Evolutionary conservation across 2,888 invertebrate species (phyloP).

Genomic region (Sympetrum striolatum): DNA sequence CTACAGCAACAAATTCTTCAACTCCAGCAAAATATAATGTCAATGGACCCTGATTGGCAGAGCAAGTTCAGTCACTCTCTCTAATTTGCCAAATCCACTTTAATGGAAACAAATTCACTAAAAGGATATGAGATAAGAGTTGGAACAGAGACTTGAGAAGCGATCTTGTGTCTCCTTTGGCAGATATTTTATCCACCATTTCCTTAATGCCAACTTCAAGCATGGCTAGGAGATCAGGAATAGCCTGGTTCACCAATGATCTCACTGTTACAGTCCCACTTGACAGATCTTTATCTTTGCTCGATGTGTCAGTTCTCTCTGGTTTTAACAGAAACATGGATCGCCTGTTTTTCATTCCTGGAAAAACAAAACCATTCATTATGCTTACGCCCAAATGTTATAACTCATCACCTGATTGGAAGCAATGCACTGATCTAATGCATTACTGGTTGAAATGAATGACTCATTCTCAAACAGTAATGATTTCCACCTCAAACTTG

Average conservation of each 20-base stretch:
- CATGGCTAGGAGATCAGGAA: constrained; percentile 56
- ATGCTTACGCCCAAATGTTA: not conserved
- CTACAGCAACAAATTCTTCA: no score
- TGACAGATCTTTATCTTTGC: not conserved
- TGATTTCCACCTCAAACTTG: no score
- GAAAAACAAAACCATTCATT: constrained; percentile 43
- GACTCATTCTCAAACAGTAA: no score
- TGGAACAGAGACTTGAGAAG: constrained; percentile 61
- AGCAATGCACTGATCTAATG: no score
- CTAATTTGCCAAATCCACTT: no score
- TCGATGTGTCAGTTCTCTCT: constrained; percentile 7
- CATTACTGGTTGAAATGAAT: no score
- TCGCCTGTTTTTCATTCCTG: constrained; percentile 53
- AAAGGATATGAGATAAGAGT: constrained; percentile 59
- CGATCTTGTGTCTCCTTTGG: constrained; percentile 55
- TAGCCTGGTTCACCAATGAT: not conserved
- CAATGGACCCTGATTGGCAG: no score
- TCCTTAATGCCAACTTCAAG: constrained; percentile 54
- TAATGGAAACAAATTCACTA: not conserved
- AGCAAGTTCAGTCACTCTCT: no score
- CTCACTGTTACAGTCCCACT: not conserved
- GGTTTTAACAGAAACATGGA: constrained; percentile 46
- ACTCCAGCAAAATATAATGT: no score
- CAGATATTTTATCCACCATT: constrained; percentile 51
- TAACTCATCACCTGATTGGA: no score